Conservation (phyloP, 1,140 invertebrate species). For the Brevipalpus yothersi region DNA sequence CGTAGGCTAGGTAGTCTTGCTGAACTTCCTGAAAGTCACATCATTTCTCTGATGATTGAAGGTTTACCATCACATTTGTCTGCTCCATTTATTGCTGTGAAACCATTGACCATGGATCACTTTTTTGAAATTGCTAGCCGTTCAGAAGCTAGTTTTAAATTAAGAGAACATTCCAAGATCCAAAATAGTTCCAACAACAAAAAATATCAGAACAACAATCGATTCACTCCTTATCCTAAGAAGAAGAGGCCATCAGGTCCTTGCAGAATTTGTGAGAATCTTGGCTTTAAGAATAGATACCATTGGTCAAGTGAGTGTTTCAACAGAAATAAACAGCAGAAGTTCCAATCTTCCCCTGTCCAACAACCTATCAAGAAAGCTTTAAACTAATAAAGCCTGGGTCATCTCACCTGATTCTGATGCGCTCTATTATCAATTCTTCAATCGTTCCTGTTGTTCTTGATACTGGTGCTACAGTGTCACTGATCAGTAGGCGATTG, state of each 20-base stretch:
- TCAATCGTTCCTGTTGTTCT: no score
- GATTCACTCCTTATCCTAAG: not conserved
- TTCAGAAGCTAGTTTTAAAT: not conserved
- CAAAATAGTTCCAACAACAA: not conserved
- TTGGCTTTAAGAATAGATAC: no score
- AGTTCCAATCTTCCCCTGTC: no score
- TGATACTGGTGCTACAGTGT: no score
- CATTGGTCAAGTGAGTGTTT: no score
- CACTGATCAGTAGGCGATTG: not conserved
- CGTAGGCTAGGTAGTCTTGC: not conserved
- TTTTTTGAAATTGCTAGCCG: not conserved
- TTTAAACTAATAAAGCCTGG: no score
- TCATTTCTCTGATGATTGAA: not conserved
- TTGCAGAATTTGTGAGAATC: no score
- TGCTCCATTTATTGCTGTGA: not conserved
- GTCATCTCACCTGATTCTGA: no score
- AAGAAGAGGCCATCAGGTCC: no score
- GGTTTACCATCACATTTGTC: not conserved
- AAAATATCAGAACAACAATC: not conserved
- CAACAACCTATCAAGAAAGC: no score
- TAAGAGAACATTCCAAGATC: not conserved
- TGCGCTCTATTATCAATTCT: no score
- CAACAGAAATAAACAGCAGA: no score
- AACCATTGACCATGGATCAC: not conserved
- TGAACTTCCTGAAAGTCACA: not conserved